Base-by-base conservation (phyloP, 2,113 vertebrate species). In the Oreochromis niloticus region DNA sequence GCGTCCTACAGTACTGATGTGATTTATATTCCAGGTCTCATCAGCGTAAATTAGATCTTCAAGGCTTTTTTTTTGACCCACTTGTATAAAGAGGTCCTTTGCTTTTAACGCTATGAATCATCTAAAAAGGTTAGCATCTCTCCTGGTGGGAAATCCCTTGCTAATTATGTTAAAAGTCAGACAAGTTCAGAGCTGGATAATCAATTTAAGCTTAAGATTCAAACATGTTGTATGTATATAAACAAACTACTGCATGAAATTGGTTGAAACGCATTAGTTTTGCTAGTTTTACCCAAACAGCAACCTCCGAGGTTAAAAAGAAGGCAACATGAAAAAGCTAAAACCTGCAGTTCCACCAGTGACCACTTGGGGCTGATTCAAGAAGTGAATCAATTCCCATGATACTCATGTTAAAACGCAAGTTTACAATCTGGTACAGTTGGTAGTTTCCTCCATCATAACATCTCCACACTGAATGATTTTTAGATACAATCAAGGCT, bases 11-110 rank as follows among this genome's bases (percentile, higher is more conserved):
- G 24, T 14, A 30, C 81, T 32, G 24, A 9, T 46, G 54, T 81
- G 85, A 92, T 85, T 92, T 87, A 86, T 84, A 85, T 55, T n/a
- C 48, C 27, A 55, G 22, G 39, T 79, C 32, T 75, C 56, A 73
- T 83, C 36, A 5, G n/a, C 17, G 43, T 79, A 89, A 87, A 90
- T 92, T 61, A 78, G 34, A 87, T 81, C 50, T 81, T 80, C 39
- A 22, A 82, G 79, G 80, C 54, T 86, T 75, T 48, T 81, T 50
- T 91, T 88, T 75, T 79, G 86, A 85, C 63, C 83, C 41, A 55
- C 7, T 78, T 81, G 78, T 32, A 68, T 52, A 32, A 88, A 78
- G 39, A 61, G 68, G 19, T 14, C 11, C 50, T 71, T 83, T 75
- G 19, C 36, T 63, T 91, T 19, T 82, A 14, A 22, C 3, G 2